These are phyloP conservation scores for Coregonus ussuriensis DNA, from an alignment of 2,797 vertebrate genomes.

Conservation along the genomic window DNA sequence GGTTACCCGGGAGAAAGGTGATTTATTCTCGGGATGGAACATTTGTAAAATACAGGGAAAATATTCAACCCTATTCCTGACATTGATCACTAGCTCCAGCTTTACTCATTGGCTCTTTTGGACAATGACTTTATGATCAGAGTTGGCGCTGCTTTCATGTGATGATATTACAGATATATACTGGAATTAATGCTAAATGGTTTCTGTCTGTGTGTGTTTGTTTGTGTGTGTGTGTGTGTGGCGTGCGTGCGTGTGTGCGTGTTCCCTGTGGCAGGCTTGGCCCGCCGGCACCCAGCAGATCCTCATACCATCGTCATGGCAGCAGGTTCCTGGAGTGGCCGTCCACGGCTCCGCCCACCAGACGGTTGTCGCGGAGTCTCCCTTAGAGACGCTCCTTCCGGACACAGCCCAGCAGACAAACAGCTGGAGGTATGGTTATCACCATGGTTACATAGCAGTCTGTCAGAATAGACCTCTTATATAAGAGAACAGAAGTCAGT, in stretches of 20 bases:
- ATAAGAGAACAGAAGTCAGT: no score
- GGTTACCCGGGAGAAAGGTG: no score
- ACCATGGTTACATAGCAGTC: background rate
- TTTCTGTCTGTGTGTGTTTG: no score
- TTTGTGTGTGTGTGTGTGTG: no score
- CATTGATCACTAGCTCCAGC: slow-evolving; percentile 19
- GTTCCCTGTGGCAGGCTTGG: slow-evolving; percentile 91
- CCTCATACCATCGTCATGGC: slow-evolving; percentile 96
- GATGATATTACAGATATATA: background rate
- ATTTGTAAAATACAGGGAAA: no score
- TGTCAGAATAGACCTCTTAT: background rate
- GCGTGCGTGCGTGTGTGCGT: slow-evolving; percentile 30
- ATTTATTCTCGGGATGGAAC: no score
- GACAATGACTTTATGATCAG: background rate
- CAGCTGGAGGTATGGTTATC: slow-evolving; percentile 85
- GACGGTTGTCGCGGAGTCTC: slow-evolving; percentile 80
- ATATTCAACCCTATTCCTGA: no score
- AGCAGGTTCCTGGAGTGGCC: slow-evolving; percentile 94
- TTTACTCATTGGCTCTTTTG: slow-evolving; percentile 8
- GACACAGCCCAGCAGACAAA: slow-evolving; percentile 85
- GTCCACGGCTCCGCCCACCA: slow-evolving; percentile 88
- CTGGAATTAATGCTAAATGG: background rate
- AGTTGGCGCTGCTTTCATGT: no score
- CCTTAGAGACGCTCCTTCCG: slow-evolving; percentile 78
- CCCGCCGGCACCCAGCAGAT: slow-evolving; percentile 96